phyloP scores from a whole-genome alignment of 1,140 invertebrate species.

The Akabosia matsudoensis region DNA sequence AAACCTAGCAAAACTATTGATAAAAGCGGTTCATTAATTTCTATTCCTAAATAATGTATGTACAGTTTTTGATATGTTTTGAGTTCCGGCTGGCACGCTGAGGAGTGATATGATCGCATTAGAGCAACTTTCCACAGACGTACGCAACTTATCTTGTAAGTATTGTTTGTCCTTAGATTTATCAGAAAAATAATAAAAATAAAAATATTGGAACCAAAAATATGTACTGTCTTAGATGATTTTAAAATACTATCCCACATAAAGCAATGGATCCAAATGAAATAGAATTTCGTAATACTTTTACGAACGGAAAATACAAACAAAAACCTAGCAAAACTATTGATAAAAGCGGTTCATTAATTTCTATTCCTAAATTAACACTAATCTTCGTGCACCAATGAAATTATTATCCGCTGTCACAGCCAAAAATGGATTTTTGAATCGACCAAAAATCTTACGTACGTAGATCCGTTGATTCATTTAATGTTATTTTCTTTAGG shows the following conservation, averaged over 20 bases:
- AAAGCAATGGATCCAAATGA: no score
- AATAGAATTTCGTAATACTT: no score
- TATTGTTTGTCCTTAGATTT: conserved; percentile 11
- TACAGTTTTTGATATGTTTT: conserved; percentile 42
- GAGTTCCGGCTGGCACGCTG: conserved; percentile 38
- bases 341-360: no score
- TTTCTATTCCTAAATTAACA: not conserved
- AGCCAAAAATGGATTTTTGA: conserved; percentile 23
- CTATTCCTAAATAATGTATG: not conserved
- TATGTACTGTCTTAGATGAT: no score
- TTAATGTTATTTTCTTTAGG: not conserved
- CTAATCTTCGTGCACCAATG: conserved; percentile 6
- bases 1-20: no score
- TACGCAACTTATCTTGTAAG: conserved; percentile 24
- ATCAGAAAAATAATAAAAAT: no score
- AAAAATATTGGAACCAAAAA: no score
- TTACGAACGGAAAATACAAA: no score
- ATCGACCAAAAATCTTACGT: conserved; percentile 6
- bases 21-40: not conserved
- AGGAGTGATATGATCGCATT: not conserved
- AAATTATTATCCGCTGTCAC: conserved; percentile 23
- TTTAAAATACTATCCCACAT: no score
- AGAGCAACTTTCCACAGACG: conserved; percentile 46
- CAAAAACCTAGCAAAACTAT: no score
- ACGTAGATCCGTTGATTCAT: not conserved